Evolutionary conservation across 2,888 invertebrate genomes (phyloP), one percentile per base, ranked within the genome.

Genomic region (Pachliopta kotzebuea): DNA sequence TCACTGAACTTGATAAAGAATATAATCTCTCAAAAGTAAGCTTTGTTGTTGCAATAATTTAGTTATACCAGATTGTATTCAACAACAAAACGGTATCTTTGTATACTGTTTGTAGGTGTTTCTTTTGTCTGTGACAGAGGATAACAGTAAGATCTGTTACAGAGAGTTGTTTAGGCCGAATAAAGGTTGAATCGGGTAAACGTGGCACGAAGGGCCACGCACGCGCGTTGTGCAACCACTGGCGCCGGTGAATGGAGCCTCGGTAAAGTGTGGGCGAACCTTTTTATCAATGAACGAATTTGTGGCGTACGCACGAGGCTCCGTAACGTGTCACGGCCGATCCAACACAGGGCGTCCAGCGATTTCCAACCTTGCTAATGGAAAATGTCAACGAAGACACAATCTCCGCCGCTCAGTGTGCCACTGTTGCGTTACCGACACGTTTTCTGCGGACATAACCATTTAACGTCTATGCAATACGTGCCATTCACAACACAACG

Each of bases 231-330:
- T 83, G 84, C 89, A 90, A 90, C 73, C 74, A 70, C 56, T 74
- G 86, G 87, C 88, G 86, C 88, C 86, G 81, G 88, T 88, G 89
- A 89, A 89, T 89, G 90, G 89, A 86, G 77, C 74, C 81, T 79
- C 79, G 73, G 74, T 71, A 72, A 70, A 75, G 84, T 75, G 90
- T 89, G 86, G 88, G 91, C 79, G 87, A 81, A 72, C 74, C 83
- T 89, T 88, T 90, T 90, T 89, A 91, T 91, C 88, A 90, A 91
- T 91, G 91, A 86, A 89, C 88, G 79, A 88, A 88, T 84, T 86
- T 77, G 85, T 83, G 85, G 82, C 84, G 87, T 88, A 90, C 89
- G 86, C 86, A 83, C 85, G 80, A 69, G 71, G 74, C 72, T 69
- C 67, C 78, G 81, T 87, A 60, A 50, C 61, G 61, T 66, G 90